Evolutionary conservation across 2,888 invertebrate genomes (phyloP), one percentile per base, ranked within the genome.

Genomic region (Patella caerulea): DNA sequence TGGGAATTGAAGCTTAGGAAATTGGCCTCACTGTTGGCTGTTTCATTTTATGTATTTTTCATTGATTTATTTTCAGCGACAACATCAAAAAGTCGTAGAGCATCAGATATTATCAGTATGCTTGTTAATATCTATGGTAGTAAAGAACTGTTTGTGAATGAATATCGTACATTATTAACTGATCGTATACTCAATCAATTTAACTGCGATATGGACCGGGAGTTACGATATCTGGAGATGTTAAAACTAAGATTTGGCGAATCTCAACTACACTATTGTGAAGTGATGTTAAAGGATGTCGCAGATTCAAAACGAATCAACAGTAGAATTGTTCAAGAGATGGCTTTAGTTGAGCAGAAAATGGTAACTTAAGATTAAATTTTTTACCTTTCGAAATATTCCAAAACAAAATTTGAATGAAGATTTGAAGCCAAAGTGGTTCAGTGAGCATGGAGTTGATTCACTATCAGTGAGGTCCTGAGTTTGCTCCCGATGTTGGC

Each of bases 261-360:
- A 90, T 95, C 96, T n/a, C 96, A 98, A 85, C 92, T 99, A 76
- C 98, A 98, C 91, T 96, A 96, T 88, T 99, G 99, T 93, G 99
- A 99, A 93, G 98, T 98, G 0, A 99, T 99, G 99, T 92, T 99
- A 56, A 98, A 98, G 90, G 99, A 99, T 92, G 96, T 99, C 65
- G 95, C 96, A 34, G 98, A 99, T 92, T 99, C 99, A 0, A 97
- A 97, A 88, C 94, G 97, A 84, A 96, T 99, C 74, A 98, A 98
- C 92, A 94, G 95, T 14, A 85, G 90, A 75, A 91, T 93, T 12
- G 83, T 86, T 17, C 92, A 89, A 56, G 86, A 86, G 73, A 84
- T 85, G 71, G 84, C 82, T 71, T 82, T 83, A 72, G 80, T 83
- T 65, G 84, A 83, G 17, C 83, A 83, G 71, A 79, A 81, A 14